Evolutionary conservation across 2,797 vertebrate species (phyloP).

Genomic region (Sparus aurata): DNA sequence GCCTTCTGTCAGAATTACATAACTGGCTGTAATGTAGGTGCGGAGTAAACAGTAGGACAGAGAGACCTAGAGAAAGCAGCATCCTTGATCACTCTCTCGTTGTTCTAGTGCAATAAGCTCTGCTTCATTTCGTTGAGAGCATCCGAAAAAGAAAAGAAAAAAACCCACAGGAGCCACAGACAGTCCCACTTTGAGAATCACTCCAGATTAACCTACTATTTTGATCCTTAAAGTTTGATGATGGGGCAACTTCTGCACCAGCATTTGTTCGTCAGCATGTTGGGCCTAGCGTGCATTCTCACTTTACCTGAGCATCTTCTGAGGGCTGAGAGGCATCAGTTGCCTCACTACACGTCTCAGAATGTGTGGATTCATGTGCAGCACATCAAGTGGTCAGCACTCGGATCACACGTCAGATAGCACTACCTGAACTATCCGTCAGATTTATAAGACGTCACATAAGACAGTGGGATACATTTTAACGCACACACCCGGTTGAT

Average conservation of each 20-base stretch:
- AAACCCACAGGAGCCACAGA: background rate
- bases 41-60: constrained; percentile 43
- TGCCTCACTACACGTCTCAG: background rate
- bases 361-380: constrained; percentile 13
- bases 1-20: constrained; percentile 67
- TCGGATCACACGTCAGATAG: constrained; percentile 21
- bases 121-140: constrained; percentile 26
- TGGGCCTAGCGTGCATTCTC: constrained; percentile 5
- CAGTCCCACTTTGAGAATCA: background rate
- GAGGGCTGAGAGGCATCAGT: background rate
- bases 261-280: constrained; percentile 14
- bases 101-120: constrained; percentile 5
- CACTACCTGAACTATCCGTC: constrained; percentile 6
- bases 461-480: constrained; percentile 29
- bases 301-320: background rate
- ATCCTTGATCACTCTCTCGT: background rate
- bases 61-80: constrained; percentile 22
- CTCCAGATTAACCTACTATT: constrained; percentile 38
- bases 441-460: constrained; percentile 7
- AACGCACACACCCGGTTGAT: constrained; percentile 40
- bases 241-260: constrained; percentile 49
- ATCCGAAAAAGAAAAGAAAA: background rate
- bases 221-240: constrained; percentile 63
- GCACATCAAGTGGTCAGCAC: constrained; percentile 43
- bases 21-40: constrained; percentile 67